Base-by-base conservation (phyloP, 2,113 vertebrate species). In the Cichladusa arquata region DNA sequence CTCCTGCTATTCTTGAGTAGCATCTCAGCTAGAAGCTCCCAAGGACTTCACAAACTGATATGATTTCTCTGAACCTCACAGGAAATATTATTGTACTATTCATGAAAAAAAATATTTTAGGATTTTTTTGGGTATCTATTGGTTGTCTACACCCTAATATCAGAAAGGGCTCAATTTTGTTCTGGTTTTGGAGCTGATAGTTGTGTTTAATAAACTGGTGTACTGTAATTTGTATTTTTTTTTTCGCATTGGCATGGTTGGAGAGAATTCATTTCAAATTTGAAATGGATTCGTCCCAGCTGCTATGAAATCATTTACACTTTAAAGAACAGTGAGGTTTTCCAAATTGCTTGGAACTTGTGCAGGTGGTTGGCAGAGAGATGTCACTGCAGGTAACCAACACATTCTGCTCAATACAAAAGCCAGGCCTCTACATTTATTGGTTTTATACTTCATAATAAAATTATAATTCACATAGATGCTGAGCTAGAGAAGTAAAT, bases 341-440 rank as follows among this genome's bases (percentile, higher is more conserved):
- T 96, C 95, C 90, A 95, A 97, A 97, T 94, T 85, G 77, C 84
- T 95, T 96, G 95, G 96, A 93, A 61, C 61, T 13, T 23, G 26
- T 95, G 96, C 93, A 92, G 88, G 22, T 57, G 23, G 42, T 67
- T 95, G 88, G 86, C 92, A 86, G 72, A 86, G 53, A 74, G 57
- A 90, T 83, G 81, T 92, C 0, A 2, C 61, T 87, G 78, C 67
- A 89, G 88, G 92, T 95, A 96, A 60, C 20, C 79, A 78, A 89
- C 12, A 25, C 69, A 28, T 84, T 92, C 91, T 85, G 44, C 67
- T 65, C 77, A 42, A 54, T 58, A 58, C 66, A 93, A 95, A 88
- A 40, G 58, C 54, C 3, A 6, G 61, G 29, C 28, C 51, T 81
- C 82, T 25, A 65, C 72, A 78, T 82, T 94, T 58, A n/a, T 48